Percentiles rank a stretch among this genome's conserved stretches.
Conservation (phyloP, 1,140 invertebrate species). For the Chionoecetes opilio region DNA sequence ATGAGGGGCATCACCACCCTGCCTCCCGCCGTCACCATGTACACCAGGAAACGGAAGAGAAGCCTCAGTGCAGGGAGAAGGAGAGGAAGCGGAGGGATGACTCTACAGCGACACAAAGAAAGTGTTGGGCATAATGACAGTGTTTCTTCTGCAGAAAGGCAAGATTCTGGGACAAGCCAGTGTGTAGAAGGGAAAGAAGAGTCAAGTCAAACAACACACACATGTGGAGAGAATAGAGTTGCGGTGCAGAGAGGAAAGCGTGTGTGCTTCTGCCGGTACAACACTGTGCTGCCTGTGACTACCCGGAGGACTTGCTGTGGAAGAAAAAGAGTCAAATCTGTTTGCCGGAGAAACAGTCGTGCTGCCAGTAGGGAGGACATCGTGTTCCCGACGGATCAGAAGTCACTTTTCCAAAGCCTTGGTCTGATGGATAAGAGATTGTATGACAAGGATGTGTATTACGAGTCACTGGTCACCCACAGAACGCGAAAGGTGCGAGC, state of each 20-base stretch:
- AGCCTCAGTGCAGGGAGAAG: neutral
- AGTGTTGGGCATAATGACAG: neutral
- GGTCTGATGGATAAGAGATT: neutral
- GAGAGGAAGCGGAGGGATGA: neutral
- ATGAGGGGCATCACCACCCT: neutral
- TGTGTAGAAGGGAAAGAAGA: neutral
- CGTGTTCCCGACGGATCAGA: neutral
- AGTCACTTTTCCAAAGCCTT: neutral
- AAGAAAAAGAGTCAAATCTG: neutral
- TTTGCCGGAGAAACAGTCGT: neutral
- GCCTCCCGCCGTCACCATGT: neutral
- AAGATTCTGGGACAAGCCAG: neutral
- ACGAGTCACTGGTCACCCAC: neutral
- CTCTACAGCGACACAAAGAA: neutral
- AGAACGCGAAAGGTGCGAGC: neutral
- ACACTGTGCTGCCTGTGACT: neutral
- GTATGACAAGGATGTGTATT: neutral
- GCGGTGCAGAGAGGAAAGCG: neutral
- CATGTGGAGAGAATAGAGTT: too few species aligned
- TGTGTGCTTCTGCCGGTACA: conserved; percentile 3
- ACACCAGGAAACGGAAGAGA: neutral
- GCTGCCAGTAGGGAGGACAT: neutral
- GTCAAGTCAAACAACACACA: too few species aligned
- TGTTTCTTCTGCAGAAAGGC: neutral
- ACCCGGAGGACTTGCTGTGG: neutral